Conservation (phyloP, 2,797 vertebrate species). For the Lagodon rhomboides region DNA sequence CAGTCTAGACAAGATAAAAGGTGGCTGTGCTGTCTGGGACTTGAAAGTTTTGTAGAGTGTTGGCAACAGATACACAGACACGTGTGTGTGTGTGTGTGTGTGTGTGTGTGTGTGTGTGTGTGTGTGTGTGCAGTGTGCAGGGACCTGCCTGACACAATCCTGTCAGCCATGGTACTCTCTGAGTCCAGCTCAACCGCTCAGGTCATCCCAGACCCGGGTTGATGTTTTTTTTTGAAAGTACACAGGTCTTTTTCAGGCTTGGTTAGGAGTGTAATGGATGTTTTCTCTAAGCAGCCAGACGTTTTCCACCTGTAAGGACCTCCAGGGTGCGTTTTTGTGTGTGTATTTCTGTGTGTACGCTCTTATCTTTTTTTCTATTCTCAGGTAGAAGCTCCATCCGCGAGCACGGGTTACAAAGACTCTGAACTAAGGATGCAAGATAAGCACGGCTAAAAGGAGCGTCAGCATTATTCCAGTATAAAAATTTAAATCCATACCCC, state of each 20-base stretch:
- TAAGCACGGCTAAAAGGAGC: conserved; percentile 67
- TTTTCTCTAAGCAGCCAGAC: conserved; percentile 31
- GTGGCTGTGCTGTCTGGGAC: conserved; percentile 25
- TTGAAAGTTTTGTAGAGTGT: conserved; percentile 34
- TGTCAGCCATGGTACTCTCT: conserved; percentile 5
- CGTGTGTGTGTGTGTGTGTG: conserved; percentile 11
- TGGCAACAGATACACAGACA: conserved; percentile 33
- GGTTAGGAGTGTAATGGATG: conserved; percentile 52
- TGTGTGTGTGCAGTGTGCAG: conserved; percentile 1
- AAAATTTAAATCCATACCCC: conserved; percentile 69
- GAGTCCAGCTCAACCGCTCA: conserved; percentile 16
- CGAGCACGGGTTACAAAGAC: conserved; percentile 56
- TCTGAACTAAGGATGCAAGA: conserved; percentile 68
- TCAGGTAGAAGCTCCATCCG: conserved; percentile 69
- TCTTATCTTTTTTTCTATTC: conserved; percentile 60
- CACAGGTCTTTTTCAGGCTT: conserved; percentile 34
- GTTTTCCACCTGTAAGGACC: conserved; percentile 41
- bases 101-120: conserved; percentile 16
- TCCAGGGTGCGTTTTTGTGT: conserved; percentile 9
- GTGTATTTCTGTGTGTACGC: conserved; percentile 29
- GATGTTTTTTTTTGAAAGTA: conserved; percentile 33
- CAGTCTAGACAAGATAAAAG: conserved; percentile 68
- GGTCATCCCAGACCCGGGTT: conserved; percentile 23
- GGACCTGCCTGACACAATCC: conserved; percentile 36
- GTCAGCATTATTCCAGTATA: conserved; percentile 73